These are phyloP conservation scores for Corapipo altera DNA, from an alignment of 2,113 vertebrate species.

Conservation along the genomic window DNA sequence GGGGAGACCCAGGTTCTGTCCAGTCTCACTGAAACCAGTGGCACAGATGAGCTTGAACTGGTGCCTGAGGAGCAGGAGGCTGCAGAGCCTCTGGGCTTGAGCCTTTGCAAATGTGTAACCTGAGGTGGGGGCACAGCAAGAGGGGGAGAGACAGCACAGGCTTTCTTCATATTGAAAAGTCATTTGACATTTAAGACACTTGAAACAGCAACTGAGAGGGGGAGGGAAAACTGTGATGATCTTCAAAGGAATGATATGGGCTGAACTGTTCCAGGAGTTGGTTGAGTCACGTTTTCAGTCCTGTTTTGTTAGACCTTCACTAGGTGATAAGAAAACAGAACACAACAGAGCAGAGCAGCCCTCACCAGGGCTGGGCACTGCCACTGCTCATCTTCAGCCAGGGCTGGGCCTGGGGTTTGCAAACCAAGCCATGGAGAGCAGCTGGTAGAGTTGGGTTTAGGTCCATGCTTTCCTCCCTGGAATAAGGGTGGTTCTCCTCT, in stretches of 20 bases:
- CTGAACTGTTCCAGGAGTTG: not conserved
- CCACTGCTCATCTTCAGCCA: not conserved
- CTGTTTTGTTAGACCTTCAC: not conserved
- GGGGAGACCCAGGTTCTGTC: not conserved
- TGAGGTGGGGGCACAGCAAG: not conserved
- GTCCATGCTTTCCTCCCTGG: not conserved
- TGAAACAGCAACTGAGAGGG: not conserved
- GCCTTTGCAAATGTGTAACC: not conserved
- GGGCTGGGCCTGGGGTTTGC: not conserved
- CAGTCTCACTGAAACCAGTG: not conserved
- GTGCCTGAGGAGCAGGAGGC: not conserved
- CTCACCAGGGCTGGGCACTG: not conserved
- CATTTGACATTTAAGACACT: constrained; percentile 31
- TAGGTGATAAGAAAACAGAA: not conserved
- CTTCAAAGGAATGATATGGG: not conserved
- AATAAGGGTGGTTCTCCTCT: not conserved
- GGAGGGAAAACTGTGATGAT: not conserved
- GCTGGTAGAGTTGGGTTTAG: fast-evolving
- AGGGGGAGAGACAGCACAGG: not conserved
- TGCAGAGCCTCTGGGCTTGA: not conserved
- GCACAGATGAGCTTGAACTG: fast-evolving
- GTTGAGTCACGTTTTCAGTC: constrained; percentile 13
- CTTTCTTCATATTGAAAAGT: not conserved
- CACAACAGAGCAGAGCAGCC: not conserved
- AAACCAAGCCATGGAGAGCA: not conserved